These are phyloP conservation scores for Heliconius sara DNA, from an alignment of 2,888 invertebrate genomes.

Conservation along the genomic window DNA sequence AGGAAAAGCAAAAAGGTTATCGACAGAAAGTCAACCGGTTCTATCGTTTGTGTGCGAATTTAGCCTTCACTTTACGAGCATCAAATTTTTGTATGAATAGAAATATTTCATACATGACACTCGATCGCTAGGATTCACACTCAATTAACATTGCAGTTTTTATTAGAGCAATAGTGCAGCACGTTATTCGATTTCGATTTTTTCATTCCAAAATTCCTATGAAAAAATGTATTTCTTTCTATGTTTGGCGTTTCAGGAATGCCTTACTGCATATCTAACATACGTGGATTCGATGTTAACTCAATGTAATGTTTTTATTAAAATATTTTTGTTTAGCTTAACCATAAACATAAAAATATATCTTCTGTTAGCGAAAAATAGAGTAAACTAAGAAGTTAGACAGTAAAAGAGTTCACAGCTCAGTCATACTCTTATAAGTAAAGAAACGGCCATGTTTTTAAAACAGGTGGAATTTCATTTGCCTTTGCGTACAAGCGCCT, in stretches of 20 bases:
- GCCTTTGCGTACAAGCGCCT: conserved; percentile 66
- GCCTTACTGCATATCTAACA: not conserved
- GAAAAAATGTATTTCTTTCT: conserved; percentile 52
- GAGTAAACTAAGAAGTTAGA: not conserved
- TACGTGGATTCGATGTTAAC: not conserved
- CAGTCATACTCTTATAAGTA: conserved; percentile 45
- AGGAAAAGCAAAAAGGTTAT: not conserved
- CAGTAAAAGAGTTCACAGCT: conserved; percentile 54
- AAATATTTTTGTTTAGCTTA: not conserved
- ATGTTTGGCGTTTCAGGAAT: not conserved
- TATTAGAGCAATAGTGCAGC: not conserved
- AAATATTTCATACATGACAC: conserved; percentile 1
- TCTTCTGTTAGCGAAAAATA: not conserved
- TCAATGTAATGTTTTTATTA: not conserved
- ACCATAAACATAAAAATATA: not conserved
- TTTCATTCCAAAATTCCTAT: conserved; percentile 34
- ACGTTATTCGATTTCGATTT: not conserved
- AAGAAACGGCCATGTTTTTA: conserved; percentile 69
- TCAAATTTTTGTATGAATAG: conserved; percentile 9
- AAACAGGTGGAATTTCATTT: conserved; percentile 77
- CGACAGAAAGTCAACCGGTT: not conserved
- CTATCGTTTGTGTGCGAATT: not conserved
- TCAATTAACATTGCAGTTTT: not conserved
- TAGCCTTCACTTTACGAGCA: not conserved
- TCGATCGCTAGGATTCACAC: not conserved